Evolutionary conservation across 2,888 invertebrate genomes (phyloP), one percentile per base, ranked within the genome.

Genomic region (Macropis europaea): DNA sequence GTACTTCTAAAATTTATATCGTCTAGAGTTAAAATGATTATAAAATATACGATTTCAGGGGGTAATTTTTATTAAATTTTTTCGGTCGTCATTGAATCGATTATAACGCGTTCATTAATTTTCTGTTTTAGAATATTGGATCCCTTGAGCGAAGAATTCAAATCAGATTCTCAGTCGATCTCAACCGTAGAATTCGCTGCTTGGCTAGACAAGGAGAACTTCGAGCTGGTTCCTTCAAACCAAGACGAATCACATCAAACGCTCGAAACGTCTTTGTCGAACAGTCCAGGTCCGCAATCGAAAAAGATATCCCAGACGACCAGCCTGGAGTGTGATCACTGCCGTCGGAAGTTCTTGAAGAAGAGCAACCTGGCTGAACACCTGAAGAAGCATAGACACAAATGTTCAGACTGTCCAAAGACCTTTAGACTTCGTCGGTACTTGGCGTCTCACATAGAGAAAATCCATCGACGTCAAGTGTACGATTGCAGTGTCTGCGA

Each of bases 401-500:
- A 54, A 11, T 81, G 84, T 42, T 4, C 72, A 3, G 71, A 77
- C 15, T 83, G 83, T 3, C 56, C 78, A 2, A 73, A 63, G 9
- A 80, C 76, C 0, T 84, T 84, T 32, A 63, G 71, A 0, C 54
- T 73, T 1, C 80, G 53, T 4, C 72, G 76, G 22, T 73, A 74
- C 36, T 50, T 84, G 3, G 40, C 54, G 13, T 61, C 72, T 0
- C 83, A 83, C 54, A 11, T 74, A 7, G 76, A 74, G n/a, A 72
- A 54, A n/a, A 60, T 68, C n/a, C 83, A 84, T 15, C 67, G 60
- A 0, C 74, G 73, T 0, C 77, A 81, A 7, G 67, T 78, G 9
- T 82, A 81, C 61, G 73, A 79, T 9, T 83, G 83, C 61, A 73
- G 72, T 26, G 77, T 77, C 1, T 87, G 87, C 71, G 80, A 83